Percentiles rank a stretch among this genome's conserved stretches.
Conservation (phyloP, 1,140 invertebrate genomes). For the Neuroterus valhalla region DNA sequence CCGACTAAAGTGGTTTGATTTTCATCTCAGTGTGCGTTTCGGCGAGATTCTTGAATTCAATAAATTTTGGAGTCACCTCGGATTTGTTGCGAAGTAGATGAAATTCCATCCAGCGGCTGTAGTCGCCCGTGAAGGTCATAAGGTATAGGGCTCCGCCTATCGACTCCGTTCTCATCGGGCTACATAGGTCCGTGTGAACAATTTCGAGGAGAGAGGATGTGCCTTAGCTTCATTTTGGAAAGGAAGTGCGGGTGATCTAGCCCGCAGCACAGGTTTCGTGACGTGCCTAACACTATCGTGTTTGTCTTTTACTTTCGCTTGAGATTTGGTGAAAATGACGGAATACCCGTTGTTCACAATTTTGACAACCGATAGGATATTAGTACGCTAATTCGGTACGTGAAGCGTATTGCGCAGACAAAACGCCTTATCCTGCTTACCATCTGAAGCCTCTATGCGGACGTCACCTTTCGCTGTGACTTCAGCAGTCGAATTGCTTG, state of each 20-base stretch:
- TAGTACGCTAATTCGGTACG: background rate
- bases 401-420: background rate
- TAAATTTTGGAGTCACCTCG: slow-evolving; percentile 39
- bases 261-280: slow-evolving; percentile 50
- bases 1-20: too few relatives aligned
- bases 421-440: slow-evolving; percentile 42
- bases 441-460: too few relatives aligned
- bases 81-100: slow-evolving; percentile 57
- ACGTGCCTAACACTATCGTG: background rate
- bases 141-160: slow-evolving; percentile 50
- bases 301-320: background rate
- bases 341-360: slow-evolving; percentile 3
- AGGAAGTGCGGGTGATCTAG: slow-evolving; percentile 54
- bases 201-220: slow-evolving; percentile 15
- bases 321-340: slow-evolving; percentile 13
- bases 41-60: too few relatives aligned
- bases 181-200: slow-evolving; percentile 54
- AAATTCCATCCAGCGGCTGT: slow-evolving; percentile 42
- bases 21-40: too few relatives aligned
- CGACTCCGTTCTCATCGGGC: slow-evolving; percentile 52
- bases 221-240: slow-evolving; percentile 37
- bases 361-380: background rate
- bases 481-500: slow-evolving; percentile 42
- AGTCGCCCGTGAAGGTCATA: slow-evolving; percentile 57
- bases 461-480: too few relatives aligned